phyloP scores from a whole-genome alignment of 2,797 vertebrate species.

The Neostethus bicornis region DNA sequence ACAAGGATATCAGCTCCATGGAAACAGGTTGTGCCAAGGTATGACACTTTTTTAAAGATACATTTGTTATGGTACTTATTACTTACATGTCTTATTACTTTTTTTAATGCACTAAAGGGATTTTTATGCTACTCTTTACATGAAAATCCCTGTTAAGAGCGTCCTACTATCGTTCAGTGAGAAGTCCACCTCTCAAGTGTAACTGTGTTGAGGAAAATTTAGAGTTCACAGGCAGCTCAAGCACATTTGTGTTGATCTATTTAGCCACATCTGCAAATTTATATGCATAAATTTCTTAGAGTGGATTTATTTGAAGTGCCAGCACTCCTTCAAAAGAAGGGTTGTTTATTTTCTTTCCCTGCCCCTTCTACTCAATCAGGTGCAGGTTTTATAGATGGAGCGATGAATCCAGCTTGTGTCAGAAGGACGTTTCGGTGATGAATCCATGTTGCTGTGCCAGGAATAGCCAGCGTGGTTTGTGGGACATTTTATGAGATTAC shows the following conservation, averaged over 20 bases:
- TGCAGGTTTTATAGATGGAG: constrained; percentile 65
- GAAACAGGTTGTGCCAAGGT: constrained; percentile 95
- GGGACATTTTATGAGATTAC: constrained; percentile 68
- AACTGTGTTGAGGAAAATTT: constrained; percentile 72
- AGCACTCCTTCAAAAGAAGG: constrained; percentile 54
- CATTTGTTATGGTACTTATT: constrained; percentile 18
- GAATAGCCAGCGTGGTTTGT: constrained; percentile 70
- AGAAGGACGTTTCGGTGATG: constrained; percentile 57
- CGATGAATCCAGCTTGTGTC: constrained; percentile 66
- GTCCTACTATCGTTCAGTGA: constrained; percentile 26
- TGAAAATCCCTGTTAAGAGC: constrained; percentile 29
- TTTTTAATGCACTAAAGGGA: constrained; percentile 34
- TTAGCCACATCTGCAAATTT: constrained; percentile 64
- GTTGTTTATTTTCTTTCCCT: constrained; percentile 76
- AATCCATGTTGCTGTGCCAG: constrained; percentile 74
- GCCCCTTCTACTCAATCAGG: constrained; percentile 64
- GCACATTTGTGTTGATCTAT: constrained; percentile 49
- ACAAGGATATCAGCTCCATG: constrained; percentile 93
- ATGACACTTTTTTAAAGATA: constrained; percentile 49
- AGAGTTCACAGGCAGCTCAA: constrained; percentile 52
- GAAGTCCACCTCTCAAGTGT: constrained; percentile 33
- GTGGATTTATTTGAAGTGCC: constrained; percentile 68
- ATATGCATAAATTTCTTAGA: constrained; percentile 64
- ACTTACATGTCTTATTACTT: constrained; percentile 20
- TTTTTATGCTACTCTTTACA: constrained; percentile 36